Base-by-base conservation (phyloP, 37 sponge, comb jelly and placozoan species). In the Diacarnus erythraeanus region DNA sequence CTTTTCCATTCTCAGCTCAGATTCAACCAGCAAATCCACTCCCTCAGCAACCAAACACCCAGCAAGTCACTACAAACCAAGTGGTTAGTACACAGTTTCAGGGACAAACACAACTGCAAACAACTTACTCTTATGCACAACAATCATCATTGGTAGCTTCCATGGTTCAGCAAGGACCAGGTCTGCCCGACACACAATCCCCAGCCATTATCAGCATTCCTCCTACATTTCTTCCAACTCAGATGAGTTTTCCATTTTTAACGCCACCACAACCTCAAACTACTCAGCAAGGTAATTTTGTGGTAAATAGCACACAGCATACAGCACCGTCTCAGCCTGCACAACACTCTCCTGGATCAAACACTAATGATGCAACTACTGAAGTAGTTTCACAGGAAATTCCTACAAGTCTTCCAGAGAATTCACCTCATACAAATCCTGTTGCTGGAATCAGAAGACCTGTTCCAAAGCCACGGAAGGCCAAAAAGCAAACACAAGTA, bases 81-180 rank as follows among this genome's bases (percentile, higher is more conserved):
- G 17, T 65, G 2, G 35, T 65, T 26, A 30, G 35, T 30, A 20
- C 66, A 31, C 5, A 30, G 29, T 35, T 35, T 5, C 35, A 31
- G 33, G 27, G 66, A n/a, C 61, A 47, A 47, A 12, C 51, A 60
- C 61, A 60, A 26, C 27, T 60, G 22, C 66, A 65, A 3, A 65
- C n/a, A n/a, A n/a, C 66, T 15, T 65, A 65, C 34, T 31, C 66
- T 6, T 65, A 65, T 30, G 31, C 66, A 30, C 66, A 65, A 35
- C 66, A 65, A 30, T 65, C 66, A 3, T 65, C 66, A 20, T 15
- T 31, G 31, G 34, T 65, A 17, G 51, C 10, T 12, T 47, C 12
- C 10, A 47, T 47, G 12, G 10, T 15, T 47, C 51, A 47, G 6
- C 51, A 47, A 12, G 12, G 6, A 12, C 51, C 51, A 15, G 12